These are phyloP conservation scores for Chouioia cunea DNA, from an alignment of 2,888 invertebrate genomes.

Conservation along the genomic window DNA sequence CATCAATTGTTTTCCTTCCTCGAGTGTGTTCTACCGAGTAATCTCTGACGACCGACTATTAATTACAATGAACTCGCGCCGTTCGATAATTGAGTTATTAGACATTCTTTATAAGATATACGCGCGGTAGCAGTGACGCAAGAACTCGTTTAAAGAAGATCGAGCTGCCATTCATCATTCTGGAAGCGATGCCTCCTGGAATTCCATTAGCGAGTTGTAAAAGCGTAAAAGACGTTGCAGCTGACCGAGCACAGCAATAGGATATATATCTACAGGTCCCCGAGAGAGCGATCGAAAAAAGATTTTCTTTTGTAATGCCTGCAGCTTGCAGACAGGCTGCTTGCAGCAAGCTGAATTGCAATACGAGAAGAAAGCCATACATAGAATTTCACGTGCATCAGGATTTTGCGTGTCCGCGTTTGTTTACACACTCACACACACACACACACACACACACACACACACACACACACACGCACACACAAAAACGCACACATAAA, in stretches of 20 bases:
- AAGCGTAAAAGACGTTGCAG: conserved; percentile 34
- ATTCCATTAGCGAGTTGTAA: conserved; percentile 35
- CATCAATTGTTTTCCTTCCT: too few species aligned
- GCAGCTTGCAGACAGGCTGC: background rate
- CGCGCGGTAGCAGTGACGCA: background rate
- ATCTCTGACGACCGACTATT: background rate
- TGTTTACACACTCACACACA: too few species aligned
- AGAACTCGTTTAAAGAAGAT: conserved; percentile 15
- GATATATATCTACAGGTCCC: background rate
- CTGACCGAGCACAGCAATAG: conserved; percentile 13
- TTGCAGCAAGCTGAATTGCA: conserved; percentile 14
- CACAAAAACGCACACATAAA: background rate
- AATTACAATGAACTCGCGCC: background rate
- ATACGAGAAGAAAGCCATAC: conserved; percentile 12
- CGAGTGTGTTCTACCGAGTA: too few species aligned
- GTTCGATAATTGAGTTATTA: conserved; percentile 33
- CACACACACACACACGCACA: too few species aligned
- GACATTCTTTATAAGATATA: background rate
- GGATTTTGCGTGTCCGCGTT: background rate
- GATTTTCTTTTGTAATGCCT: conserved; percentile 14
- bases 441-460: too few species aligned
- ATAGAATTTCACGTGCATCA: background rate
- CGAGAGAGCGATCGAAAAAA: conserved; percentile 21
- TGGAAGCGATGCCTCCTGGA: conserved; percentile 9
- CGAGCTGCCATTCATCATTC: conserved; percentile 11